Conservation (phyloP, 2,888 invertebrate genomes). For the Diarsia dahlii region DNA sequence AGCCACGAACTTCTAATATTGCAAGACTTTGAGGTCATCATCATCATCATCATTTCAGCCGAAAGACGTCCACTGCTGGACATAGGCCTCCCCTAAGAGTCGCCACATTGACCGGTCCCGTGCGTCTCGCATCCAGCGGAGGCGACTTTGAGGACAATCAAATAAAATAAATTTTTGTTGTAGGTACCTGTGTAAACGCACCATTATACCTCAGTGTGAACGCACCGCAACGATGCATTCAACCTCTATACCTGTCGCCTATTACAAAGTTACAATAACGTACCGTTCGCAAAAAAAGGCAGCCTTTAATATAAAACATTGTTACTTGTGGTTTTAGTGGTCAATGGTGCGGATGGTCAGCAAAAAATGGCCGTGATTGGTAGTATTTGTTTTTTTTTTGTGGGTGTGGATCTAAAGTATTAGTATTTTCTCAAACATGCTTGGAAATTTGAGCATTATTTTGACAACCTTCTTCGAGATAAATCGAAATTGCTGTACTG, state of each 20-base stretch:
- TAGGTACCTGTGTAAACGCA: neutral
- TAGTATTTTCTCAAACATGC: no score
- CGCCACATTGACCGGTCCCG: no score
- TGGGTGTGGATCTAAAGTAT: neutral
- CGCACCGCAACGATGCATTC: slow-evolving; percentile 47
- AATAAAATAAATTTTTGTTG: neutral
- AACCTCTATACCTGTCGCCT: slow-evolving; percentile 58
- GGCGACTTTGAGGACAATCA: no score
- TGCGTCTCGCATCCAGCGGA: no score
- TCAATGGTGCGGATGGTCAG: slow-evolving; percentile 28
- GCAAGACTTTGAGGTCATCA: no score
- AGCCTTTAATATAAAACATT: slow-evolving; percentile 44
- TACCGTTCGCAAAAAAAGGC: slow-evolving; percentile 70
- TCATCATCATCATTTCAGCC: no score
- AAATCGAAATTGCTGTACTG: no score
- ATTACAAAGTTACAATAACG: slow-evolving; percentile 58
- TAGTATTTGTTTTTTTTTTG: neutral
- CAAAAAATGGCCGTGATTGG: slow-evolving; percentile 55
- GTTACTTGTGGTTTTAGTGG: slow-evolving; percentile 40
- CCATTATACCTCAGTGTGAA: slow-evolving; percentile 27
- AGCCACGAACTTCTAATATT: no score
- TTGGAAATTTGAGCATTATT: no score
- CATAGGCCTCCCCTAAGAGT: no score
- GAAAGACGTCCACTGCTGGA: no score
- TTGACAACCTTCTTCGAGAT: no score